A percentile compares a stretch with the other conserved stretches of the same genome.
Conservation (phyloP, 2,797 vertebrate species). For the Hipposideros larvatus region DNA sequence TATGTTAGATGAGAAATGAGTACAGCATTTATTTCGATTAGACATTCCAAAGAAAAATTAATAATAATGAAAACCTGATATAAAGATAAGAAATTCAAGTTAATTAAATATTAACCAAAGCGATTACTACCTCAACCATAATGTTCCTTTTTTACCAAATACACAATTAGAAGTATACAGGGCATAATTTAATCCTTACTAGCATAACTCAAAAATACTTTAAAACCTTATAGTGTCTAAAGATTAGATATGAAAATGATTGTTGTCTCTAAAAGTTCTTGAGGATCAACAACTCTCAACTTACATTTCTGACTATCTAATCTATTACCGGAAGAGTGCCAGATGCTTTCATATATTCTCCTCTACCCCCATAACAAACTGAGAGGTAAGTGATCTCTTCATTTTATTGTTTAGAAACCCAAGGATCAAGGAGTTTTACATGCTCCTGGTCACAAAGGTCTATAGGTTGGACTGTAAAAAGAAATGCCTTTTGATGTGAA, state of each 20-base stretch:
- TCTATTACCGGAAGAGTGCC: fast-evolving
- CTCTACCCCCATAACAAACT: not conserved
- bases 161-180: not conserved
- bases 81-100: not conserved
- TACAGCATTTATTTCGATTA: constrained; percentile 52
- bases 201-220: not conserved
- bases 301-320: not conserved
- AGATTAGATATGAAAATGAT: not conserved
- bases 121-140: not conserved
- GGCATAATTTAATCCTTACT: not conserved
- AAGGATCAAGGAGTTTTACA: not conserved
- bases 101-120: constrained; percentile 35
- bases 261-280: not conserved
- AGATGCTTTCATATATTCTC: not conserved
- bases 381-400: not conserved
- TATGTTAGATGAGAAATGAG: not conserved
- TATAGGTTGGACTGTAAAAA: not conserved
- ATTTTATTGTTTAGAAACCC: not conserved
- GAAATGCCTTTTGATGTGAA: not conserved
- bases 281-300: not conserved
- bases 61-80: not conserved
- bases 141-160: not conserved
- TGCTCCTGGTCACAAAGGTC: not conserved
- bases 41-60: constrained; percentile 15
- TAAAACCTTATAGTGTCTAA: not conserved